Evolutionary conservation across 2,797 vertebrate genomes (phyloP).

Genomic region (Acanthopagrus latus): DNA sequence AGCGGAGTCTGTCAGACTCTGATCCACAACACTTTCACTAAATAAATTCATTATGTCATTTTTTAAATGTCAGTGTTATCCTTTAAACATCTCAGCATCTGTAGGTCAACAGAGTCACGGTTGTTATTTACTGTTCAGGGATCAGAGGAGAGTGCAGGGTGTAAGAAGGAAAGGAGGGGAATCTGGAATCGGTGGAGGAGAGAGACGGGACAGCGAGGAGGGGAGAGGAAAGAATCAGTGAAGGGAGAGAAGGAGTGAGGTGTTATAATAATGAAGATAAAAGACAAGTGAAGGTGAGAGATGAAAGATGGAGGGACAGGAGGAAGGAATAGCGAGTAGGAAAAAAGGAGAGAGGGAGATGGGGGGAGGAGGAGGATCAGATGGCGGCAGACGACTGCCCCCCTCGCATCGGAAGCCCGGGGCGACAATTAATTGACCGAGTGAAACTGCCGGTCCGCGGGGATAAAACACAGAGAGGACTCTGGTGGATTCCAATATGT

Average conservation of each 20-base stretch:
- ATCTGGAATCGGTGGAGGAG: background rate
- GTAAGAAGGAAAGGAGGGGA: background rate
- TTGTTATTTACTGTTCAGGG: background rate
- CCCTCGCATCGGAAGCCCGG: background rate
- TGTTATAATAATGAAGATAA: background rate
- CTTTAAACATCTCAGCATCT: background rate
- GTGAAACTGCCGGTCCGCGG: background rate
- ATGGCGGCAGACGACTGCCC: background rate
- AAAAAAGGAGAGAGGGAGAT: background rate
- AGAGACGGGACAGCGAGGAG: background rate
- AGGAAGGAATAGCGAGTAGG: background rate
- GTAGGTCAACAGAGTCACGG: background rate
- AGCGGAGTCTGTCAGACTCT: background rate
- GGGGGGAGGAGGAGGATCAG: background rate
- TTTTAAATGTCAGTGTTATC: background rate
- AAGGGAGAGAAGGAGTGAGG: background rate
- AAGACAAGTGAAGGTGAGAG: conserved; percentile 10
- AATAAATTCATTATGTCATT: background rate
- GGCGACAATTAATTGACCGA: conserved; percentile 43
- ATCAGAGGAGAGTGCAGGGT: too few species aligned
- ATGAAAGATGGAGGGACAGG: background rate
- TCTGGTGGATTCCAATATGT: conserved; percentile 29
- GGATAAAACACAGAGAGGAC: conserved; percentile 18
- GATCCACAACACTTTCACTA: too few species aligned
- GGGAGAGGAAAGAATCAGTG: background rate